A percentile compares a stretch with the other conserved stretches of the same genome.
Conservation (phyloP, 1,140 invertebrate species). For the Anthonomus grandis region DNA sequence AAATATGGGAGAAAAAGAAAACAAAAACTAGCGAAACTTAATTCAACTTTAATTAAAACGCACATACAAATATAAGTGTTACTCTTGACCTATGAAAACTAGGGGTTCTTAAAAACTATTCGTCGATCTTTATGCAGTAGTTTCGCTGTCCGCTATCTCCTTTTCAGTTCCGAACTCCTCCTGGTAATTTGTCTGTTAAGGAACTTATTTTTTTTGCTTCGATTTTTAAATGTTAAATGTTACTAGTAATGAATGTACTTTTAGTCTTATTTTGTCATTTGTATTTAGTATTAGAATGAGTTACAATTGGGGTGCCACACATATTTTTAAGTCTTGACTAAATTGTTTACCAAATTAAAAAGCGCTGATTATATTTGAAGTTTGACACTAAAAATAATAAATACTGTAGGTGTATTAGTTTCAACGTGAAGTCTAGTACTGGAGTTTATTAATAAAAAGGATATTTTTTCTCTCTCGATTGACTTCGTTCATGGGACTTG, state of each 20-base stretch:
- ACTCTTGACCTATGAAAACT: no score
- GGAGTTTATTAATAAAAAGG: conserved; percentile 56
- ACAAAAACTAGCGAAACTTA: no score
- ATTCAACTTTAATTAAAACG: no score
- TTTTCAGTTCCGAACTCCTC: conserved; percentile 56
- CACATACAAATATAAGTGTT: no score
- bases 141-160: no score
- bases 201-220: conserved; percentile 35
- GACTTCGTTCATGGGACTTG: conserved; percentile 63
- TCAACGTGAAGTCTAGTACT: not conserved
- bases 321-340: not conserved
- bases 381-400: not conserved
- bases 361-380: not conserved
- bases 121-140: no score
- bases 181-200: conserved; percentile 54
- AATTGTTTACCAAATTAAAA: not conserved
- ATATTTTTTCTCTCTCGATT: conserved; percentile 76
- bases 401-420: not conserved
- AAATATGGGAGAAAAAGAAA: no score
- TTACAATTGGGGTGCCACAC: not conserved
- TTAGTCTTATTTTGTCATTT: not conserved
- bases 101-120: no score
- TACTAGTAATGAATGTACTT: not conserved
- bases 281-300: not conserved
- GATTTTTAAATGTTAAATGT: conserved; percentile 9